Base-by-base conservation (phyloP, 2,888 invertebrate species). In the Nasonovia ribisnigri region DNA sequence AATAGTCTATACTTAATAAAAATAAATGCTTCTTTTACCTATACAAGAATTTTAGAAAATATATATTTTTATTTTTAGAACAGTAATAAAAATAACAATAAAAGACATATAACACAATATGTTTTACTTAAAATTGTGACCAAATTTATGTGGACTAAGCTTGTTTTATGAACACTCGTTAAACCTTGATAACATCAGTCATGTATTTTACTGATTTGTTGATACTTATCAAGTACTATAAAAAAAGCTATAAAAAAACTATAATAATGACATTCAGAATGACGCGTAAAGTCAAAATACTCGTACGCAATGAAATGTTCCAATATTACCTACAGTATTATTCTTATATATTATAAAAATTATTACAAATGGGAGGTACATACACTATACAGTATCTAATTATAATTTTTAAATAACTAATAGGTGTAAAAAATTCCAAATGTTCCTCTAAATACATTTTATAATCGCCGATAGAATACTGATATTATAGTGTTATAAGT, bases 141-240 rank as follows among this genome's bases (percentile, higher is more conserved):
- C 77, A 54, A 91, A 91, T 91, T 29, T 84, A 91, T 54, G 54
- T 54, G 10, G 29, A 42, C 84, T 16, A 20, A 84, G 54, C 43
- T 91, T 84, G 84, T 91, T 91, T 91, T 91, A 91, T 43, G 77
- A 84, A 90, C 54, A 54, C 84, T 84, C 91, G 84, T 84, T 84
- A 84, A 91, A 91, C 51, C 42, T 43, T 43, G 6, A 88, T 57
- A 57, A 89, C 29, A 43, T 60, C 57, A 13, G 42, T 89, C 42
- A 24, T 42, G 29, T 42, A 42, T 89, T 89, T 89, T 43, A 60
- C 16, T 57, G 29, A 89, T 54, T 89, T 51, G 43, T 89, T 89
- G 29, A 43, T 89, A 89, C 89, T 57, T 43, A 89, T 89, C 57
- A 26, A 43, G 57, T 57, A 43, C 29, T 60, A 60, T 89, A 89